Base-by-base conservation (phyloP, 2,113 vertebrate genomes). In the Arizona elegans region DNA sequence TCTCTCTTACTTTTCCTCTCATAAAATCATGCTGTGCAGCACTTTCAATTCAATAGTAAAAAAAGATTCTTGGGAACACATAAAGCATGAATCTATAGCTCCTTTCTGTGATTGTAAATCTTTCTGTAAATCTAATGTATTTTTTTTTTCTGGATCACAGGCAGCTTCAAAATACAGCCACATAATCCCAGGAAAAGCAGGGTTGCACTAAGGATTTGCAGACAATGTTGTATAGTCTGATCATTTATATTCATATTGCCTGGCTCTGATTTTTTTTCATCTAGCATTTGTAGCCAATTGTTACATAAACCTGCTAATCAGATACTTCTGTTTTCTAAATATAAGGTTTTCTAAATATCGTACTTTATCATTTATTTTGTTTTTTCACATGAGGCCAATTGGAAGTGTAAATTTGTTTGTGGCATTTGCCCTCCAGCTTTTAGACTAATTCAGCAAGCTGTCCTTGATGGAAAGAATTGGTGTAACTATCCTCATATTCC, bases 361-460 rank as follows among this genome's bases (percentile, higher is more conserved):
- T 7, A 75, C 70, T 38, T 75, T 38, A 75, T 75, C 70, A 75
- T 33, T 38, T 52, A 54, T 53, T 38, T 87, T n/a, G 8, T 26
- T 70, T 88, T 75, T 88, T 52, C 70, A 54, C n/a, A 88, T 88
- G 86, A 88, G 50, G 15, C 58, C 33, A 88, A 70, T 75, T 55
- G 58, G 43, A 70, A 92, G 5, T 70, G 33, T 52, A 43, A 19
- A 87, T 53, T 23, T 53, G 6, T 65, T 47, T 88, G 19, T 70
- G 58, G n/a, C n/a, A 1, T 59, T 54, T 70, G 56, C 33, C 70
- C 21, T 62, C 56, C 15, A 12, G 24, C 58, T 52, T 87, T 54
- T 23, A 4, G 86, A 24, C 86, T 70, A 65, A 88, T 70, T 70
- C 91, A 88, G 70, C 86, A 88, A 88, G 86, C 58, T 92, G 91